These are phyloP conservation scores for Mellivora capensis DNA, from an alignment of 2,113 vertebrate genomes.

Conservation along the genomic window DNA sequence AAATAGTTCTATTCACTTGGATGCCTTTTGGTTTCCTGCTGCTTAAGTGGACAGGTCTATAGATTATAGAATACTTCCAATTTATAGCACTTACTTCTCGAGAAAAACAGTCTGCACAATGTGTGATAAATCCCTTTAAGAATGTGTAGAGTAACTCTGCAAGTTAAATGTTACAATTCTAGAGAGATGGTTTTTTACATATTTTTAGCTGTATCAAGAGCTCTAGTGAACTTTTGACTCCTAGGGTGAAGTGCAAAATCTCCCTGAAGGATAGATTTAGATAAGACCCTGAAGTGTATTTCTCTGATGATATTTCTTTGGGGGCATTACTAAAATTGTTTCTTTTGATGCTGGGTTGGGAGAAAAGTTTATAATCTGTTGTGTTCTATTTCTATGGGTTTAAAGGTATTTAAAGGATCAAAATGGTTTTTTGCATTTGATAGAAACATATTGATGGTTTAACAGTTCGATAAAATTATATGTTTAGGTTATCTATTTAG, in stretches of 20 bases:
- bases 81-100: neutral
- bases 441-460: neutral
- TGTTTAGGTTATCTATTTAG: constrained; percentile 5
- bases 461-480: constrained; percentile 12
- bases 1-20: constrained; percentile 30
- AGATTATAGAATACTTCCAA: neutral
- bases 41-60: constrained; percentile 18
- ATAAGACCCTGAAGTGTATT: neutral
- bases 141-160: neutral
- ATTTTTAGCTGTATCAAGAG: neutral
- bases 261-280: constrained; percentile 9
- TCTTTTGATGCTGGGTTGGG: neutral
- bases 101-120: neutral
- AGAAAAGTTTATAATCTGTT: constrained; percentile 6
- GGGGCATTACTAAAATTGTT: constrained; percentile 19
- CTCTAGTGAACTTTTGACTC: constrained; percentile 14
- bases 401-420: constrained; percentile 9
- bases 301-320: constrained; percentile 7
- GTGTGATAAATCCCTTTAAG: neutral
- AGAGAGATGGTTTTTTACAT: neutral
- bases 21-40: constrained; percentile 41
- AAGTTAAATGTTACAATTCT: neutral
- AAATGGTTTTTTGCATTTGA: constrained; percentile 24
- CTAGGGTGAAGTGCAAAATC: neutral
- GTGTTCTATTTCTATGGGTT: neutral